Evolutionary conservation across 2,113 vertebrate genomes (phyloP).

Genomic region (Malurus melanocephalus): DNA sequence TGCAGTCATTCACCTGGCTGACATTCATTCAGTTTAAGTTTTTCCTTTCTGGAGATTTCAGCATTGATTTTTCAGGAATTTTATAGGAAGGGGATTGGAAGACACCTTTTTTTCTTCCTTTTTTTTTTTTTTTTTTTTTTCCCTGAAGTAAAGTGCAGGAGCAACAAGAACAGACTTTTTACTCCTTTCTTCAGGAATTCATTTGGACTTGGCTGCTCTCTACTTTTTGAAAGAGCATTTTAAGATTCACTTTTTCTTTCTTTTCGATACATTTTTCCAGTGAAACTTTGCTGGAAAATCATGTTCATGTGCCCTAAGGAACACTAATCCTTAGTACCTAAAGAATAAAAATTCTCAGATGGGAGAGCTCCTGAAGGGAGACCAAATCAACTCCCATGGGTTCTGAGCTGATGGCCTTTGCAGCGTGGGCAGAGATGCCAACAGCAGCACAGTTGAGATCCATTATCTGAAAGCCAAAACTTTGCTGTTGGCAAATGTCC

Average conservation of each 20-base stretch:
- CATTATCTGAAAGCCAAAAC: neutral
- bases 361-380: neutral
- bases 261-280: neutral
- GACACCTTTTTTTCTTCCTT: neutral
- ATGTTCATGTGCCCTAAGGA: neutral
- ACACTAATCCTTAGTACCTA: neutral
- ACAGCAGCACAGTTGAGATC: neutral
- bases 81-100: neutral
- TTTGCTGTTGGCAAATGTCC: constrained; percentile 16
- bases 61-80: neutral
- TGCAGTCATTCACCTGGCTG: neutral
- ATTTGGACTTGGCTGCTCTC: neutral
- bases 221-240: neutral
- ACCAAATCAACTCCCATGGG: neutral
- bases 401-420: neutral
- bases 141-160: rapidly evolving
- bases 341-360: neutral
- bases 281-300: neutral
- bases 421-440: neutral
- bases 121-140: neutral
- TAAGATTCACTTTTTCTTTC: neutral
- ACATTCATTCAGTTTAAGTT: neutral
- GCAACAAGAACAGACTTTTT: neutral
- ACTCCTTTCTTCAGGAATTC: neutral
- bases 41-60: neutral